Evolutionary conservation across 1,140 invertebrate genomes (phyloP).

Genomic region (Drosophila ohnishii): DNA sequence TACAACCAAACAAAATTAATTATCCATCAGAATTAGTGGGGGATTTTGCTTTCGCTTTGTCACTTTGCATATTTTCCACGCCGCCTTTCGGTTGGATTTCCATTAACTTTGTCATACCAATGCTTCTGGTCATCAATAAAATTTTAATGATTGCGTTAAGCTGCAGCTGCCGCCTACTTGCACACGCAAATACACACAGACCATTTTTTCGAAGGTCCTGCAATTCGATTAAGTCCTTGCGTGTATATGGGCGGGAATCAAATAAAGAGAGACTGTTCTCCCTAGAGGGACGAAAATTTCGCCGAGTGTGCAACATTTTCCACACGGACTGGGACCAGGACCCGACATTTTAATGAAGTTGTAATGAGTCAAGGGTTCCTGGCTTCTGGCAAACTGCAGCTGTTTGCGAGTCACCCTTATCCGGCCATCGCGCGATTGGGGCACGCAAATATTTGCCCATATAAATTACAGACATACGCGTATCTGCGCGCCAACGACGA

Average conservation of each 20-base stretch:
- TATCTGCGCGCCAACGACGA: slow-evolving; percentile 49
- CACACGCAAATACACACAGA: slow-evolving; percentile 7
- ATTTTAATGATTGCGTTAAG: slow-evolving; percentile 63
- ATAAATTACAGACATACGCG: slow-evolving; percentile 72
- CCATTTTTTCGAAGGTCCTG: slow-evolving; percentile 23
- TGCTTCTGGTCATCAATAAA: slow-evolving; percentile 66
- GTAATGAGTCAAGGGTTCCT: slow-evolving; percentile 55
- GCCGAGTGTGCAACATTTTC: slow-evolving; percentile 61
- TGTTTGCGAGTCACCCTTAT: slow-evolving; percentile 5
- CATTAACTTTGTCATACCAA: slow-evolving; percentile 65
- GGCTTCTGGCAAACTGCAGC: slow-evolving; percentile 53
- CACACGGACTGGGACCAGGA: slow-evolving; percentile 5
- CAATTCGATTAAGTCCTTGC: slow-evolving; percentile 57
- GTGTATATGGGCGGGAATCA: not conserved
- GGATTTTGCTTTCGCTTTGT: slow-evolving; percentile 49
- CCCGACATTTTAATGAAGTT: slow-evolving; percentile 70
- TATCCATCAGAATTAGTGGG: slow-evolving; percentile 71
- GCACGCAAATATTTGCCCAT: slow-evolving; percentile 73
- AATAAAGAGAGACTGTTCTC: slow-evolving; percentile 5
- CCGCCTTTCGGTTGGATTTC: slow-evolving; percentile 44
- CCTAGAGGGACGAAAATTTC: slow-evolving; percentile 26
- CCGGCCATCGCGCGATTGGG: slow-evolving; percentile 18
- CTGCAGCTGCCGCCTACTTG: slow-evolving; percentile 33
- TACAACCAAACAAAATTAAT: slow-evolving; percentile 66
- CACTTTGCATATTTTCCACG: slow-evolving; percentile 76